Conservation (phyloP, 2,888 invertebrate genomes). For the Apomyelois bistriatella region DNA sequence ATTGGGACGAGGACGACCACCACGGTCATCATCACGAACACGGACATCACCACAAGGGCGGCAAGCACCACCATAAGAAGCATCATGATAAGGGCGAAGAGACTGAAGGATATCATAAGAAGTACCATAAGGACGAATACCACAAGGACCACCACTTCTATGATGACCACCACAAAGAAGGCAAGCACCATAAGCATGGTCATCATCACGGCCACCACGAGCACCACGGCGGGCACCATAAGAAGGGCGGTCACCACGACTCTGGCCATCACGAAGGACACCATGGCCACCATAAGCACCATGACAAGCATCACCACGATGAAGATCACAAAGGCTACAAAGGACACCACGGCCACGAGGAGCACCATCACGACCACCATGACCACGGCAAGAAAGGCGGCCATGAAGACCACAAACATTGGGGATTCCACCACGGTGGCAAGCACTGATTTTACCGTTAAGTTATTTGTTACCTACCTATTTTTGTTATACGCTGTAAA, state of each 20-base stretch:
- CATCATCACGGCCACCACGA: constrained; percentile 88
- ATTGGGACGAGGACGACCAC: constrained; percentile 87
- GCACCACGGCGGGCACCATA: constrained; percentile 87
- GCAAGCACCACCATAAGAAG: constrained; percentile 89
- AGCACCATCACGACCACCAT: constrained; percentile 86
- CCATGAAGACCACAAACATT: constrained; percentile 87
- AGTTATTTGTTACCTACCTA: constrained; percentile 43
- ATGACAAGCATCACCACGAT: constrained; percentile 90
- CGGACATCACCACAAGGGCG: constrained; percentile 88
- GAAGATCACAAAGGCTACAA: constrained; percentile 90
- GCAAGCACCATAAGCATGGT: constrained; percentile 90
- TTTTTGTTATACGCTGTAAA: constrained; percentile 62
- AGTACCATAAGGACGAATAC: constrained; percentile 92
- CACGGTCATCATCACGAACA: constrained; percentile 88
- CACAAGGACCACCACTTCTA: constrained; percentile 94
- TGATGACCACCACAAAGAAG: constrained; percentile 91
- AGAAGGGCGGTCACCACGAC: constrained; percentile 89
- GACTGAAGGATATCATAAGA: constrained; percentile 90
- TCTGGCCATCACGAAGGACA: constrained; percentile 87
- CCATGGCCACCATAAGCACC: constrained; percentile 89
- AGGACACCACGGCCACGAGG: constrained; percentile 87
- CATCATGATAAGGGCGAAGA: constrained; percentile 92
- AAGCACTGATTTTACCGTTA: constrained; percentile 66
- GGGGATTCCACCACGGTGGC: constrained; percentile 82
- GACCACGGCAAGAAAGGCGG: constrained; percentile 89